Percentiles rank a stretch among this genome's conserved stretches.
Evolutionary conservation across 2,888 invertebrate species (phyloP).

Genomic region (Seira sanloemensis): DNA sequence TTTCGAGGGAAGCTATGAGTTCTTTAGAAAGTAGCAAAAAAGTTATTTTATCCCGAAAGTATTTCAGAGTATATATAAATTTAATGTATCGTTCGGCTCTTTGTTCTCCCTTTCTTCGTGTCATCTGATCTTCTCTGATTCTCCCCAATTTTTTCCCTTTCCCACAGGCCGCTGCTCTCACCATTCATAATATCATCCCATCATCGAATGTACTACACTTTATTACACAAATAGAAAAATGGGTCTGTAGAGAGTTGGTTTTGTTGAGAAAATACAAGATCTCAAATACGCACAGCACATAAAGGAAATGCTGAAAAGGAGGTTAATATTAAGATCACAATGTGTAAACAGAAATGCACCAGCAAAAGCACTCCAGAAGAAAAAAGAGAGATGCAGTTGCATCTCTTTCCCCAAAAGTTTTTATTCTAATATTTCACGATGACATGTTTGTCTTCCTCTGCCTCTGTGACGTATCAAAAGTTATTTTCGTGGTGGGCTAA

Average conservation of each 20-base stretch:
- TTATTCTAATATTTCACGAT: not conserved
- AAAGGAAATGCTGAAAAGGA: conserved; percentile 26
- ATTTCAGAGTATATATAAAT: not conserved
- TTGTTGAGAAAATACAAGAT: not conserved
- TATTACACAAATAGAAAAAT: conserved; percentile 41
- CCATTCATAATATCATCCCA: conserved; percentile 37
- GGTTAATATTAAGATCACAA: not conserved
- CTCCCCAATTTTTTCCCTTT: conserved; percentile 20
- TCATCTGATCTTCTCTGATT: not conserved
- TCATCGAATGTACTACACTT: conserved; percentile 29
- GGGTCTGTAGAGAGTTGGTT: conserved; percentile 1
- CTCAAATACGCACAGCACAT: conserved; percentile 15
- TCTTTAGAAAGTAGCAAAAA: not conserved
- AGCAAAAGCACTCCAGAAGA: not conserved
- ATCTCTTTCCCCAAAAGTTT: not conserved
- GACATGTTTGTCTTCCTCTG: not conserved
- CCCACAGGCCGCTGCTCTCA: conserved; percentile 21
- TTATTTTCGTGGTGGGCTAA: not conserved
- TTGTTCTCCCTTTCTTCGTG: not conserved
- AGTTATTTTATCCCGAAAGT: not conserved
- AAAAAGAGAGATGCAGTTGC: not conserved
- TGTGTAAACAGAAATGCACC: not conserved
- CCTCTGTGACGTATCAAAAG: not conserved
- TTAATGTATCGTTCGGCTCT: not conserved
- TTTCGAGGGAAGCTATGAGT: not conserved